phyloP scores from a whole-genome alignment of 2,113 vertebrate genomes.

The Triplophysa dalaica region DNA sequence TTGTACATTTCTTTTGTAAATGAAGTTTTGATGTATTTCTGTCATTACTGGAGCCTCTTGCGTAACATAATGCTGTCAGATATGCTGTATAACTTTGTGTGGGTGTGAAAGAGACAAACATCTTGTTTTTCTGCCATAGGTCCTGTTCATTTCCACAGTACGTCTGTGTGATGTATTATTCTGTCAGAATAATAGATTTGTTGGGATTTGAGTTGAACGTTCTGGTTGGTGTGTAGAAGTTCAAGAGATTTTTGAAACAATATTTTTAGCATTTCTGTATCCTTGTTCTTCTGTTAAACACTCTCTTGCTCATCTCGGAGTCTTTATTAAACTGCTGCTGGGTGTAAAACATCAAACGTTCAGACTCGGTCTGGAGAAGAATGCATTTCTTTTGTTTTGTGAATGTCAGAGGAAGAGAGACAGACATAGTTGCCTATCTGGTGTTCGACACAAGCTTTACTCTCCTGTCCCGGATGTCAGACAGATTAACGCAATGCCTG shows the following conservation, averaged over 20 bases:
- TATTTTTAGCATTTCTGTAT: background rate
- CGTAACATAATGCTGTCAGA: background rate
- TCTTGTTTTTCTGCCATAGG: background rate
- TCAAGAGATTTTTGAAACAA: background rate
- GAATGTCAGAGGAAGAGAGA: conserved; percentile 2
- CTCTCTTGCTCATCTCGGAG: background rate
- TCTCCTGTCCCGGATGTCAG: background rate
- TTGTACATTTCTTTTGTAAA: background rate
- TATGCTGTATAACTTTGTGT: background rate
- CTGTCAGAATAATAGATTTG: background rate
- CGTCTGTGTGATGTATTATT: background rate
- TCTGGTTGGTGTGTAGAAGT: background rate
- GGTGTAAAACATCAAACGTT: conserved; percentile 23
- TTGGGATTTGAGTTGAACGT: background rate
- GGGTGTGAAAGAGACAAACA: background rate
- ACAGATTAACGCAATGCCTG: background rate
- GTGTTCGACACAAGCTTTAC: background rate
- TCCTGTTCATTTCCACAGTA: background rate
- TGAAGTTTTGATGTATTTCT: conserved; percentile 1
- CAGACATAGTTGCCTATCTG: background rate
- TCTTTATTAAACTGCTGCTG: conserved; percentile 12
- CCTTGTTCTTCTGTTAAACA: too few species aligned
- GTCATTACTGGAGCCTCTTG: conserved; percentile 4
- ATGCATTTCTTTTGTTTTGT: background rate
- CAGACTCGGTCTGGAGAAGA: background rate